A percentile compares a stretch with the other conserved stretches of the same genome.
Conservation (phyloP, 64 coral and sea anemone species). For the Pachyseris speciosa region DNA sequence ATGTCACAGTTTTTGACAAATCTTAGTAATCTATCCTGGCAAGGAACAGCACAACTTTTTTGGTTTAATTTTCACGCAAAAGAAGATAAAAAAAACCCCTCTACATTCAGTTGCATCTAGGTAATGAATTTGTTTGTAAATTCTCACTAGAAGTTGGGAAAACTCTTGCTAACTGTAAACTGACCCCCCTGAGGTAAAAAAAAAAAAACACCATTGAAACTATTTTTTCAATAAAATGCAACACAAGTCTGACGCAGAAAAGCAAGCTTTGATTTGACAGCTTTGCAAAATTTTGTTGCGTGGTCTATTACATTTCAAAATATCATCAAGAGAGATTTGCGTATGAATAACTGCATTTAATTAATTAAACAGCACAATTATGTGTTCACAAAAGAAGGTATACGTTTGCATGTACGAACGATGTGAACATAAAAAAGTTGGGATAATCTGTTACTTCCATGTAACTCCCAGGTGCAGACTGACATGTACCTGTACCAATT, state of each 20-base stretch:
- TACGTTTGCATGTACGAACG: constrained; percentile 42
- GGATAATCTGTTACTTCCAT: background rate
- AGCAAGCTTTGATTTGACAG: background rate
- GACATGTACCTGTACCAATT: too few species aligned
- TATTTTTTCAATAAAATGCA: too few species aligned
- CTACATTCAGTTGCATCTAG: background rate
- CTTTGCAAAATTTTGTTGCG: background rate
- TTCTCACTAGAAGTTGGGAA: too few species aligned
- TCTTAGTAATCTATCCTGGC: constrained; percentile 1
- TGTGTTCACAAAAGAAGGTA: background rate
- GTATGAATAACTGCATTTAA: constrained; percentile 9
- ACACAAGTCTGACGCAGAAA: background rate
- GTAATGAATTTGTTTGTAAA: too few species aligned
- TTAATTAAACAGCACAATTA: constrained; percentile 13
- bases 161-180: too few species aligned
- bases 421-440: constrained; percentile 6
- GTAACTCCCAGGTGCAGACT: background rate
- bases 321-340: constrained; percentile 2
- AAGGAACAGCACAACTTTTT: constrained; percentile 28
- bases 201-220: too few species aligned
- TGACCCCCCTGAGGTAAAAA: too few species aligned
- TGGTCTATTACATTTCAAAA: background rate
- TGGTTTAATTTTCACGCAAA: background rate
- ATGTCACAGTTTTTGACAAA: background rate
- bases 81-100: background rate